A percentile compares a stretch with the other conserved stretches of the same genome.
Evolutionary conservation across 2,797 vertebrate genomes (phyloP).

Genomic region (Gymnothorax reevesii): DNA sequence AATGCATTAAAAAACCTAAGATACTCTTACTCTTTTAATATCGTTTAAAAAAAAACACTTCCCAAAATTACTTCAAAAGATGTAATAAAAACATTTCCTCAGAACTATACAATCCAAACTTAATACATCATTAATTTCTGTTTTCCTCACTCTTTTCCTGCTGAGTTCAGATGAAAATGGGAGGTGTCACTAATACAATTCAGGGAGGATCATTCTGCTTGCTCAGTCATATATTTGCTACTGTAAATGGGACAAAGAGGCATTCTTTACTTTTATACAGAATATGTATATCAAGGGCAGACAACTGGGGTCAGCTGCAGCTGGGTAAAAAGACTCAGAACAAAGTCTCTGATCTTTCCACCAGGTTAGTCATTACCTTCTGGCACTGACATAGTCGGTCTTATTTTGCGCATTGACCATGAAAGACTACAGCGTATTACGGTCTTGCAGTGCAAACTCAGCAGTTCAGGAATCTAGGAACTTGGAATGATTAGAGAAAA

Average conservation of each 20-base stretch:
- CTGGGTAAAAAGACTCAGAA: background rate
- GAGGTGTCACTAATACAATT: background rate
- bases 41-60: no score
- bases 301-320: background rate
- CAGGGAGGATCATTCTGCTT: background rate
- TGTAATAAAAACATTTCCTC: background rate
- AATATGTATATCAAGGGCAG: background rate
- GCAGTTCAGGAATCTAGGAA: background rate
- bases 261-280: background rate
- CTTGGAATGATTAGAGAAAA: background rate
- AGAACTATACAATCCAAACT: background rate
- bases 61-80: no score
- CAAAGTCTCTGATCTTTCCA: background rate
- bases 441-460: background rate
- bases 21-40: no score
- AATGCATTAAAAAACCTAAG: no score
- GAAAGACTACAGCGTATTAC: background rate
- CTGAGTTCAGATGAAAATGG: background rate
- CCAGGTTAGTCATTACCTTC: background rate
- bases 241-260: background rate
- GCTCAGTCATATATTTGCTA: background rate
- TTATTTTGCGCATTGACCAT: background rate
- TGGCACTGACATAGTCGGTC: background rate
- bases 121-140: background rate
- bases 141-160: background rate